Evolutionary conservation across 2,797 vertebrate species (phyloP), one percentile per base, ranked within the genome.

Genomic region (Sternarchorhynchus goeldii): DNA sequence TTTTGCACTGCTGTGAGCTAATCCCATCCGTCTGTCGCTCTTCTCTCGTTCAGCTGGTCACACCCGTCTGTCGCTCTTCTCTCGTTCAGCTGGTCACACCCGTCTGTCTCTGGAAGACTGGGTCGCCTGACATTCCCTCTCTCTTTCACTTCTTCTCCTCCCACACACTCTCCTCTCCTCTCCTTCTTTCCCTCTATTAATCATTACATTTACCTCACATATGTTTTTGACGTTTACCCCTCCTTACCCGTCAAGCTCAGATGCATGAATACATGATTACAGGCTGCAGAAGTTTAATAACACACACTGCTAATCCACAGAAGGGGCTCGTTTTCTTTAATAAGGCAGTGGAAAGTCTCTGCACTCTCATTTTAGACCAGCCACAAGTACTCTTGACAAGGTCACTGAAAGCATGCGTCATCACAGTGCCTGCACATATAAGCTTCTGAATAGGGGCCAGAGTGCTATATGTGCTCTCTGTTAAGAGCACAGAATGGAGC

Each of bases 61-160:
- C 92, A 90, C 91, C 88, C 87, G 87, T 90, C 89, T 88, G 87
- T 85, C 88, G 85, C 90, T 90, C 91, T 92, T 92, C 90, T 91
- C 82, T 90, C 84, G 70, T 58, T 82, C 79, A 68, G 76, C 85
- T 83, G 59, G 89, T 83, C 89, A 89, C 92, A 88, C 90, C 90
- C 87, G 88, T 88, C 71, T 91, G 89, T 90, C 84, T 76, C 81
- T 31, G 39, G 58, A 75, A 32, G 71, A 70, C 65, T 58, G 83
- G 39, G 58, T 71, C 56, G 55, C 12, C 55, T 72, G 57, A 59
- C 68, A 68, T 36, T 79, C 31, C 70, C 69, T 12, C 66, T 25
- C 77, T 64, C 66, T 36, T 29, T 62, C 85, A 83, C 79, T 85
- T 87, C 81, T 87, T 82, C 78, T 85, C 75, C 80, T 56, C 34